Base-by-base conservation (phyloP, 1,140 invertebrate species). In the Drosophila sp. region DNA sequence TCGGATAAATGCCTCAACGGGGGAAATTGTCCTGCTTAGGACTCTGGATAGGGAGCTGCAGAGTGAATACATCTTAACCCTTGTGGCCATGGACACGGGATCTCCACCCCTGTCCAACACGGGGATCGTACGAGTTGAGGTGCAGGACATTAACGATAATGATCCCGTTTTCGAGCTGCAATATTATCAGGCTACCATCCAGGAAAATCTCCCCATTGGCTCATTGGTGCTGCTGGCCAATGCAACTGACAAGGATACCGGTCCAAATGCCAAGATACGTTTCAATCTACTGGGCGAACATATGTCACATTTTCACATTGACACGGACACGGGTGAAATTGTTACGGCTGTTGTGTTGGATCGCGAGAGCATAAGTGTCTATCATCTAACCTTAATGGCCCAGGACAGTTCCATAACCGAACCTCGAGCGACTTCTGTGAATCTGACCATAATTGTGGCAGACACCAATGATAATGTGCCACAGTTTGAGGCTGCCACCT, bases 141-240 rank as follows among this genome's bases (percentile, higher is more conserved):
- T 99, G 4, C 95, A 97, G 92, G 98, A 99, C 91, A 95, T 97
- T 29, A 99, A 99, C 91, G 98, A 99, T 92, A 97, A 98, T 91
- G 95, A 94, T 78, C 98, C 98, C 0, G 94, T 96, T 76, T 97
- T 97, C 82, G 95, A 95, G 76, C 93, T 96, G 62, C 95, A 96
- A 80, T 95, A 95, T 21, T 98, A 97, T 91, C 94, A 94, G 77
- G 95, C 96, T 0, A 94, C 91, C 21, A 94, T 98, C 0, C 93
- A 93, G 48, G 97, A 98, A 93, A 97, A 98, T 91, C 92, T 95
- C 34, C 94, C 95, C 0, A 80, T 94, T 7, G 96, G 95, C 21
- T 95, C 96, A 0, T 93, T 94, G 76, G 95, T 98, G 7, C 92
- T 96, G 2, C 94, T 94, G 74, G 95, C 96, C 4, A 91, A 93